Conservation (phyloP, 2,888 invertebrate genomes). For the Mayetiola destructor region DNA sequence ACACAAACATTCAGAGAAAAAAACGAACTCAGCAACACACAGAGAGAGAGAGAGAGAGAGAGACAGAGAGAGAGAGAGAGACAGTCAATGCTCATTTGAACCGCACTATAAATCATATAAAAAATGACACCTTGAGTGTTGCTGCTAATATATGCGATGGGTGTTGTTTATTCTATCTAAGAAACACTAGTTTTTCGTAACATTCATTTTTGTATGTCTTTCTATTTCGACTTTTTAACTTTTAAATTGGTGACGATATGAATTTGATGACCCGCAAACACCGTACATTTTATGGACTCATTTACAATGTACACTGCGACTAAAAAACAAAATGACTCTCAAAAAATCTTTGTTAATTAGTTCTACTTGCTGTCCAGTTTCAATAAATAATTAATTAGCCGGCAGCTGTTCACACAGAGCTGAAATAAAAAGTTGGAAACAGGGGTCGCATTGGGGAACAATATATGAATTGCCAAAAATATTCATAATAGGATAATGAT, state of each 20-base stretch:
- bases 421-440: too few species aligned
- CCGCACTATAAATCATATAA: conserved; percentile 2
- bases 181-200: too few species aligned
- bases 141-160: too few species aligned
- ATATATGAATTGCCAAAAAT: too few species aligned
- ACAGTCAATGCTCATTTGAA: too few species aligned
- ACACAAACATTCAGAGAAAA: background rate
- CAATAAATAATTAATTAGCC: conserved; percentile 11
- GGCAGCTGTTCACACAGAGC: too few species aligned
- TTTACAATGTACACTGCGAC: background rate
- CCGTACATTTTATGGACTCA: background rate
- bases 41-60: background rate
- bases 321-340: background rate
- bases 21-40: background rate
- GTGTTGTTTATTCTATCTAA: too few species aligned
- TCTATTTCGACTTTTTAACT: too few species aligned
- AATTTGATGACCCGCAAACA: background rate
- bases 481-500: too few species aligned
- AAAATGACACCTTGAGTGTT: conserved; percentile 3
- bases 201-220: too few species aligned
- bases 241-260: background rate
- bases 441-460: too few species aligned
- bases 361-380: background rate
- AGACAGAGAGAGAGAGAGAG: background rate
- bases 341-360: conserved; percentile 4